Base-by-base conservation (phyloP, 2,113 vertebrate species). In the Syngnathoides biaculeatus region DNA sequence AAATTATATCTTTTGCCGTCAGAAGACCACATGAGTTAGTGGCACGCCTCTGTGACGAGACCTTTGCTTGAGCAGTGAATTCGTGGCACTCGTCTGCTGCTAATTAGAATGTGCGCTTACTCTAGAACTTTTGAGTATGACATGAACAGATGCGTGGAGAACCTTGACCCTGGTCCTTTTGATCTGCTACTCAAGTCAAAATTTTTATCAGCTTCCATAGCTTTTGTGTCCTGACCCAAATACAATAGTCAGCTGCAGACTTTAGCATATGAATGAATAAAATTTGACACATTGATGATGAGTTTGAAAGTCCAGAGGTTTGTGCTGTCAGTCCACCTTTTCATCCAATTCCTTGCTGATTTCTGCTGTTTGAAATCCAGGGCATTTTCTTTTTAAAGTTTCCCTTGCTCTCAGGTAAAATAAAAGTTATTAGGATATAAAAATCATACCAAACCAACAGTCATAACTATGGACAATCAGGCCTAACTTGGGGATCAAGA, bases 291-390 rank as follows among this genome's bases (percentile, higher is more conserved):
- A 80, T 75, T 76, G 81, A 80, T 82, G 77, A 77, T 82, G 61
- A 79, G 67, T 55, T 78, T 78, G 82, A 78, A 75, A 42, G 74
- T 83, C 71, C 62, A 74, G 80, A 83, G 78, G 79, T 70, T 79
- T 77, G 64, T 47, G 58, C 71, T 78, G 78, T 73, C 79, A 47
- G 65, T 48, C 47, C 61, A 75, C 75, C 78, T 80, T 78, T 73
- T 72, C 68, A 62, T 43, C 62, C 43, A 64, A 45, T 48, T 69
- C 39, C 43, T 52, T 60, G 78, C 69, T 53, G 8, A 52, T 52
- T n/a, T n/a, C 9, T 12, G 12, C 10, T 1, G 13, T 42, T 42
- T 42, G 5, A 35, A 35, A 5, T 5, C 30, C 30, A 35, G 30
- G 30, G 30, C 30, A 35, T 35, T 35, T 35, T n/a, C n/a, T n/a